A percentile compares a stretch with the other conserved stretches of the same genome.
Evolutionary conservation across 2,888 invertebrate genomes (phyloP).

Genomic region (Macrosiphum euphorbiae): DNA sequence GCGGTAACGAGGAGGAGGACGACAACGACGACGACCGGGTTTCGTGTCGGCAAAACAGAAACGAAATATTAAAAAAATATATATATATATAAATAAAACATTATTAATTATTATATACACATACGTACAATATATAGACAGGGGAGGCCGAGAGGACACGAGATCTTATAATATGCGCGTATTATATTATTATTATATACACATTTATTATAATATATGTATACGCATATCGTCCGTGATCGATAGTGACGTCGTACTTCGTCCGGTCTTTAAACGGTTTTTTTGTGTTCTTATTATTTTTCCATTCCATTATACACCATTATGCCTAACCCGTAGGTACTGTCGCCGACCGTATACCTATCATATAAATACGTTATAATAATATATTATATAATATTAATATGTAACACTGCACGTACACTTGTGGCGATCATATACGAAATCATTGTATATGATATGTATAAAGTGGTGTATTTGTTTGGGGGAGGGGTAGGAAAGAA

Average conservation of each 20-base stretch:
- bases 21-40: slow-evolving; percentile 14
- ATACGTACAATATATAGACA: background rate
- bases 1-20: background rate
- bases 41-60: slow-evolving; percentile 43
- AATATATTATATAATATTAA: background rate
- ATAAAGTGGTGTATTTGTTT: no score
- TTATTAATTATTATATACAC: background rate
- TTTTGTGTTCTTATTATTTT: background rate
- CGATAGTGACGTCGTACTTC: slow-evolving; percentile 37
- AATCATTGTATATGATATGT: no score
- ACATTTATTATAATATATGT: background rate
- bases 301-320: background rate
- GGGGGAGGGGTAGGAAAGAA: no score
- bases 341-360: background rate
- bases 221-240: slow-evolving; percentile 4
- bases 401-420: background rate
- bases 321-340: background rate
- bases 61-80: slow-evolving; percentile 3
- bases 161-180: background rate
- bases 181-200: background rate
- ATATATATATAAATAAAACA: background rate
- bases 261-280: background rate
- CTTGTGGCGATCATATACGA: background rate
- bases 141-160: background rate
- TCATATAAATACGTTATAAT: background rate